Evolutionary conservation across 2,113 vertebrate genomes (phyloP).

Genomic region (Gorsachius goisagi): DNA sequence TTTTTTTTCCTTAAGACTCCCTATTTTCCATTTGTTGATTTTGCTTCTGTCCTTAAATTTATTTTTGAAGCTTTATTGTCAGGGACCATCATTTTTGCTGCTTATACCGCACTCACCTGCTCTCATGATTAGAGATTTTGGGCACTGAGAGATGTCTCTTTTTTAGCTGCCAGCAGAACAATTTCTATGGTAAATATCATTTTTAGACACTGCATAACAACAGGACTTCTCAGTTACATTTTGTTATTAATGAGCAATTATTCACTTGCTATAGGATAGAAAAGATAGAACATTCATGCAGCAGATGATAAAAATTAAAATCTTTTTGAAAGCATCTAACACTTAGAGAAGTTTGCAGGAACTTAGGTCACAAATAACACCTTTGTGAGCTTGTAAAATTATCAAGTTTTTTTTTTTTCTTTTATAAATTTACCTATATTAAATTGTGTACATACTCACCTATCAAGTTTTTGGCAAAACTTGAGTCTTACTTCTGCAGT

Average conservation of each 20-base stretch:
- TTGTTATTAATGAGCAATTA: conserved; percentile 26
- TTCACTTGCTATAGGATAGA: neutral
- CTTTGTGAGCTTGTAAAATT: neutral
- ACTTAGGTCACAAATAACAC: neutral
- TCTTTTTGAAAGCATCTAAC: neutral
- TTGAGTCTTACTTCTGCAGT: neutral
- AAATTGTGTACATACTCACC: neutral
- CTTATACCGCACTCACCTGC: neutral
- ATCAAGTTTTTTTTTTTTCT: neutral
- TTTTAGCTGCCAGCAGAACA: neutral
- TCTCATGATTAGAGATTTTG: neutral
- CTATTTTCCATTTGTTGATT: neutral
- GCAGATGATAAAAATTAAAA: neutral
- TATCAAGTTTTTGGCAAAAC: neutral
- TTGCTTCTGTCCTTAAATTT: neutral
- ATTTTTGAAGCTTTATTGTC: neutral
- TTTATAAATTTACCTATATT: neutral
- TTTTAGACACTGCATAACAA: conserved; percentile 4
- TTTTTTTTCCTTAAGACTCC: no score
- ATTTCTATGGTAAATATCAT: neutral
- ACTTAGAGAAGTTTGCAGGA: neutral
- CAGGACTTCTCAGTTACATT: conserved; percentile 13
- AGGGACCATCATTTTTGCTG: neutral
- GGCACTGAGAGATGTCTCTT: neutral
- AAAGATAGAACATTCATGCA: neutral